Evolutionary conservation across 2,888 invertebrate species (phyloP).

Genomic region (Chorisops tibialis): DNA sequence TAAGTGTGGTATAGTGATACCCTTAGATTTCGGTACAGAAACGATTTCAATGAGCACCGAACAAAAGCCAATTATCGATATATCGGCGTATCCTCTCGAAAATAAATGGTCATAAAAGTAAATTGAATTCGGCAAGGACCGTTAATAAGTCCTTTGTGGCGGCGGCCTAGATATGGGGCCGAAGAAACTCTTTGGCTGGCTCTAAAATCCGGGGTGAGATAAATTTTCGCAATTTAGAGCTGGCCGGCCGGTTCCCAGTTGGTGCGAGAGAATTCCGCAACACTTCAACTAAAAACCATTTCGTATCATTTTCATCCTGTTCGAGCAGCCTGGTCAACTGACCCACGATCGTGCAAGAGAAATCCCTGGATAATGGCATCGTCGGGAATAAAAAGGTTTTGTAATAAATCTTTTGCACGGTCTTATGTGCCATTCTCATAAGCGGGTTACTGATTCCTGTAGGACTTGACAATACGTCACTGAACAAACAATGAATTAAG

Average conservation of each 20-base stretch:
- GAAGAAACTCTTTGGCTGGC: too few species aligned
- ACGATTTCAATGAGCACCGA: neutral
- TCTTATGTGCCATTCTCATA: slow-evolving; percentile 18
- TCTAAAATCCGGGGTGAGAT: too few species aligned
- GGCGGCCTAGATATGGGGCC: too few species aligned
- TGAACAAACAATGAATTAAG: slow-evolving; percentile 1
- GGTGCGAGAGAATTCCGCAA: neutral
- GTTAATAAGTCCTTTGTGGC: too few species aligned
- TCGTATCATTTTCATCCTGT: too few species aligned
- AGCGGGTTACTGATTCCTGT: slow-evolving; percentile 18
- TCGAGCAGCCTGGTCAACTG: too few species aligned
- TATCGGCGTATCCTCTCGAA: slow-evolving; percentile 23
- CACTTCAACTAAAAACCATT: too few species aligned
- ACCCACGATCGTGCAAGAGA: too few species aligned
- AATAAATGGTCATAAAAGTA: slow-evolving; percentile 22
- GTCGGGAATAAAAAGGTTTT: slow-evolving; percentile 1
- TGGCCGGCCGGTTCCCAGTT: neutral
- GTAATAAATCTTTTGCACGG: slow-evolving; percentile 13
- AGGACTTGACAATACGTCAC: neutral
- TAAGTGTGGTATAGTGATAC: neutral
- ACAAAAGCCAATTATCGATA: slow-evolving; percentile 25
- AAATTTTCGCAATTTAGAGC: too few species aligned
- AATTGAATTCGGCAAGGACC: slow-evolving; percentile 22
- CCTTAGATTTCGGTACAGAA: slow-evolving; percentile 2
- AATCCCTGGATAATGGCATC: too few species aligned